Evolutionary conservation across 2,797 vertebrate genomes (phyloP), one percentile per base, ranked within the genome.

Genomic region (Bovichtus variegatus): DNA sequence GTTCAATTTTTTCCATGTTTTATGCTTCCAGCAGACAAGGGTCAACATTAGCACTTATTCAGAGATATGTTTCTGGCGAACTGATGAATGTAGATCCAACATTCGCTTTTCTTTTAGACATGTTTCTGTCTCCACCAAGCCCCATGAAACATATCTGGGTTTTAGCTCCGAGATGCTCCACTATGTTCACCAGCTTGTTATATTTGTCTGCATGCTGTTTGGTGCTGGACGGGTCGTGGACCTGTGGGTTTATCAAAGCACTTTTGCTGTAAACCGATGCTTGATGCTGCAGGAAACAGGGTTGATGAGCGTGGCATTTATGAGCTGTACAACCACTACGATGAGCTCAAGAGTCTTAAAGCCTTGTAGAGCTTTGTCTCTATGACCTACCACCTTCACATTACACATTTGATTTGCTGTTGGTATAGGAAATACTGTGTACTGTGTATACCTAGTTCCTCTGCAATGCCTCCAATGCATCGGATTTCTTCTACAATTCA

Each of bases 81-180:
- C 19, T 58, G 36, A 57, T 55, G 9, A 61, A 19, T 66, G 2
- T 2, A n/a, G n/a, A n/a, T 57, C 4, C 16, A 41, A 11, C 2
- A 34, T 41, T n/a, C 25, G 43, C 9, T 18, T 4, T n/a, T 3
- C 12, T 34, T 41, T 57, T 25, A 23, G 2, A 67, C 13, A 9
- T 10, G 50, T 71, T 38, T 23, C 31, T 41, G 40, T 49, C n/a
- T 19, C 29, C 0, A 23, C 16, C 19, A 41, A 47, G n/a, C 5
- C 43, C 9, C 21, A 2, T 15, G 29, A 51, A 64, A 63, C 74
- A 38, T 16, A 44, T 53, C 5, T 4, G 1, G 0, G 4, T 29
- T 57, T 60, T 58, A 61, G 38, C 38, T 44, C 21, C 21, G 62
- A 29, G 3, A 65, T 74, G 53, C 53, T 74, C 10, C 9, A 21